phyloP scores from a whole-genome alignment of 2,888 invertebrate species.

The Xestia c-nigrum region DNA sequence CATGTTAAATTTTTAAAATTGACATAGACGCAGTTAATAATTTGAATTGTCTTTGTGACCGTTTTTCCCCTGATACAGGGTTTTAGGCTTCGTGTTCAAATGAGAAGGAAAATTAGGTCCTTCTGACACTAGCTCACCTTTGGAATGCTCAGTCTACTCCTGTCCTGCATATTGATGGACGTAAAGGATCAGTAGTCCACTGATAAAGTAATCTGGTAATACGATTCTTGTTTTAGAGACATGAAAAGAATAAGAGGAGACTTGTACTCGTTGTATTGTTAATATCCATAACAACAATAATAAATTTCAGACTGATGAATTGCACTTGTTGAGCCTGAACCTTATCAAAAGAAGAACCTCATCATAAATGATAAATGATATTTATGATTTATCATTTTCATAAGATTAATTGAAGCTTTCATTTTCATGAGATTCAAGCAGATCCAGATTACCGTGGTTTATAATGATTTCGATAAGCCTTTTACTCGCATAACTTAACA shows the following conservation, averaged over 20 bases:
- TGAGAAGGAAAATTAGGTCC: background rate
- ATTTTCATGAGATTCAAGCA: background rate
- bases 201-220: background rate
- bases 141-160: too few species aligned
- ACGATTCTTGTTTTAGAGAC: background rate
- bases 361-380: too few species aligned
- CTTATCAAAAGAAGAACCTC: too few species aligned
- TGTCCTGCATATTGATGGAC: background rate
- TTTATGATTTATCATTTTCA: too few species aligned
- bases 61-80: too few species aligned
- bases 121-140: background rate
- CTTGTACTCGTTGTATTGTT: background rate
- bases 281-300: background rate
- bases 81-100: background rate
- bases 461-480: slow-evolving; percentile 9
- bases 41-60: background rate
- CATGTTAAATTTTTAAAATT: too few species aligned
- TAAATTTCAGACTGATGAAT: background rate
- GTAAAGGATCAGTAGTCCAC: background rate
- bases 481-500: slow-evolving; percentile 1
- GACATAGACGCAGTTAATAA: background rate
- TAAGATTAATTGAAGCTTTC: background rate
- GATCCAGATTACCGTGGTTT: background rate
- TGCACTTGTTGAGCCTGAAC: background rate
- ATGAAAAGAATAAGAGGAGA: background rate